A percentile compares a stretch with the other conserved stretches of the same genome.
Conservation (phyloP, 2,888 invertebrate genomes). For the Lochmaea crataegi region DNA sequence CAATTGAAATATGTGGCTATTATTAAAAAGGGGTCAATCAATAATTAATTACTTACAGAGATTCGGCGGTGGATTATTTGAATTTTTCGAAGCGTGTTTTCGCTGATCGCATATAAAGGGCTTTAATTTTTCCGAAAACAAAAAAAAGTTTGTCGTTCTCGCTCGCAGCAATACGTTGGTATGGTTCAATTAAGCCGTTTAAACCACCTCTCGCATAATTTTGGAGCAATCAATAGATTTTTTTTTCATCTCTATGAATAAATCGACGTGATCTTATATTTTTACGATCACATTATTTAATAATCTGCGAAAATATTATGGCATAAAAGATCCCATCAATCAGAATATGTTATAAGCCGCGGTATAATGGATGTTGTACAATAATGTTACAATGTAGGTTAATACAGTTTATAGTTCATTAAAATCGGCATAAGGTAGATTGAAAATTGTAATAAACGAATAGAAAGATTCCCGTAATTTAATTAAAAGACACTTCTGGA, state of each 20-base stretch:
- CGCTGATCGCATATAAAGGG: conserved; percentile 32
- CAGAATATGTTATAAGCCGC: too few relatives aligned
- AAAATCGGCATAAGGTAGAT: too few relatives aligned
- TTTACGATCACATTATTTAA: background rate
- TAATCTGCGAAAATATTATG: background rate
- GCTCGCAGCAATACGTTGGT: conserved; percentile 15
- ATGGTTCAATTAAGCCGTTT: conserved; percentile 34
- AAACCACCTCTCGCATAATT: conserved; percentile 15
- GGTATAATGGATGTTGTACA: too few relatives aligned
- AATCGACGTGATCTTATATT: conserved; percentile 2
- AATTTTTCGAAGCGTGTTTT: conserved; percentile 35
- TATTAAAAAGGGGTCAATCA: conserved; percentile 39
- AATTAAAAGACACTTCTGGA: too few relatives aligned
- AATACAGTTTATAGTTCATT: too few relatives aligned
- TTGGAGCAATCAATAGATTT: conserved; percentile 21
- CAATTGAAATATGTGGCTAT: conserved; percentile 35
- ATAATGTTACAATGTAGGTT: too few relatives aligned
- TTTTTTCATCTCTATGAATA: conserved; percentile 17
- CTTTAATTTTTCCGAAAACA: conserved; percentile 30
- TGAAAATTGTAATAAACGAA: too few relatives aligned
- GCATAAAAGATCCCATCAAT: too few relatives aligned
- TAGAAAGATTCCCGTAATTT: too few relatives aligned
- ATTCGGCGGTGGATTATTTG: conserved; percentile 32
- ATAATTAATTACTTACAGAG: conserved; percentile 41
- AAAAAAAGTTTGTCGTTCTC: conserved; percentile 26